Base-by-base conservation (phyloP, 2,888 invertebrate genomes). In the Drosophila eohydei region DNA sequence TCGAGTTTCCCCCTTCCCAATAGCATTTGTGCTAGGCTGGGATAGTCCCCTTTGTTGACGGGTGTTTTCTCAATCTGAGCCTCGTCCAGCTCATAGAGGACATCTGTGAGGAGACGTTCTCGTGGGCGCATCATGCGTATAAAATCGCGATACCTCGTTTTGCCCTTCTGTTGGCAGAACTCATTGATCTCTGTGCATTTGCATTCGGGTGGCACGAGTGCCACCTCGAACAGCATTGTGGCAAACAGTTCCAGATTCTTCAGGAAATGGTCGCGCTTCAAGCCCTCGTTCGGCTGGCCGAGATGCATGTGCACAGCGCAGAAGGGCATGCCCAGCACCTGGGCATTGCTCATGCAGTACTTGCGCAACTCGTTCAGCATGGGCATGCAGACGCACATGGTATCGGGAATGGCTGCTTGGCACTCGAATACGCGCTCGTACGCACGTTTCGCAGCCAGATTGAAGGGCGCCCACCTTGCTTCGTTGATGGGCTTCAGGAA, bases 301-400 rank as follows among this genome's bases (percentile, higher is more conserved):
- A 61, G 46, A 0, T 14, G 1, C 57, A 30, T 70, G 55, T 69
- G 81, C 1, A 78, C 59, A 3, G 70, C 68, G 11, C 67, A 65
- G 55, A 79, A 81, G 52, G 81, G 81, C 21, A 82, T 16, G 0
- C 71, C 79, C 7, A 83, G 6, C 1, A 76, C 55, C 43, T 68
- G 62, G 0, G 59, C 71, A 0, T 8, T 28, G 3, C 14, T 8
- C 46, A 36, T n/a, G 54, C 81, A 81, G 21, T 66, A 59, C 28
- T 52, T 54, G 2, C 76, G 56, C 40, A 82, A 12, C 9, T 70
- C 71, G 50, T 74, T 78, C 46, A 81, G 11, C 4, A 70, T 56
- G 12, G 83, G 69, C 43, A 67, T 21, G 32, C 55, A 55, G 12
- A 41, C 4, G 21, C 46, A 48, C 26, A 83, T 65, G 12, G 57